Base-by-base conservation (phyloP, 2,797 vertebrate species). In the Sphenodon punctatus region DNA sequence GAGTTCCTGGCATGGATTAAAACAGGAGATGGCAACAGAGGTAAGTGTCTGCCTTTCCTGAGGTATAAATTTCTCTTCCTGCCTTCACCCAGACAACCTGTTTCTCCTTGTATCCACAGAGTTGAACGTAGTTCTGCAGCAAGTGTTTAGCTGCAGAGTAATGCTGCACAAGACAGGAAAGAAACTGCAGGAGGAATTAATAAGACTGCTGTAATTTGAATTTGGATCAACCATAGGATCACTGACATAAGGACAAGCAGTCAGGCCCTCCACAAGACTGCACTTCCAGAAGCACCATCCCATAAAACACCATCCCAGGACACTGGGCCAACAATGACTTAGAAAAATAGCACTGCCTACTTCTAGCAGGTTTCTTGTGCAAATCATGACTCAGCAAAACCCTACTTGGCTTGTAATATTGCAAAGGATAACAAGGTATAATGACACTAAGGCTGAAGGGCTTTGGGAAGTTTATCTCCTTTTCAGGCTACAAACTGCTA, bases 321-420 rank as follows among this genome's bases (percentile, higher is more conserved):
- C 0, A 0, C 41, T 5, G 38, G 75, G 75, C 72, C 42, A 3
- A 6, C 2, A 0, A 4, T 59, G 32, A 58, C 32, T 36, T 66
- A 36, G 55, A 61, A 8, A 45, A 58, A 70, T 0, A 11, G 30
- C 80, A 59, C 27, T 3, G 67, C 78, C 78, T 83, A 32, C 63
- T 90, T 72, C 80, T 82, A 74, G 67, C 38, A 84, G 56, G 4
- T 23, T 7, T 4, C 25, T 11, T 78, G 78, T 51, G 60, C 67
- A 69, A 79, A 82, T 2, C 25, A 41, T 64, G 76, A 83, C 70
- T 85, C 87, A 74, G 60, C 84, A n/a, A 10, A 23, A 68, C 67
- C 27, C 39, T 5, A 16, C 9, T 1, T 30, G n/a, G 64, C 60
- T 76, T 45, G 51, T 14, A 48, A 76, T 82, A 83, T 19, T 8